Conservation (phyloP, 2,888 invertebrate species). For the Chesias legatella region DNA sequence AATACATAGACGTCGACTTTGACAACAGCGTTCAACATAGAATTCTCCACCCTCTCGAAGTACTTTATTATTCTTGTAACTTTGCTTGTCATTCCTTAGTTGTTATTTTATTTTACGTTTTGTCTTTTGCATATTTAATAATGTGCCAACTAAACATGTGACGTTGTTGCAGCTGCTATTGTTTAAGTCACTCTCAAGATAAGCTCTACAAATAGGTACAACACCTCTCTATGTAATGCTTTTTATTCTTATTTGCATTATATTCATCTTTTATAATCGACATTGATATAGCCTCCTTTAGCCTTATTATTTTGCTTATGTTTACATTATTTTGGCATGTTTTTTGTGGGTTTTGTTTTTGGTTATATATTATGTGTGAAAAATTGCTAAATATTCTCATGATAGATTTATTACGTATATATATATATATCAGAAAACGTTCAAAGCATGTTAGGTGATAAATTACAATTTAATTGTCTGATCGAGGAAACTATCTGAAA, state of each 20-base stretch:
- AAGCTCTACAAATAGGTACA: slow-evolving; percentile 76
- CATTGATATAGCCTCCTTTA: slow-evolving; percentile 7
- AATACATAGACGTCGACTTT: no score
- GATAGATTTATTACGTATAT: slow-evolving; percentile 1
- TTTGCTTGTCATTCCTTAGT: slow-evolving; percentile 2
- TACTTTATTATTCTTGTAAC: neutral
- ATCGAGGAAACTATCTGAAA: no score
- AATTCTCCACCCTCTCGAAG: neutral
- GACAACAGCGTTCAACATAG: no score
- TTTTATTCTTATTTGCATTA: slow-evolving; percentile 50
- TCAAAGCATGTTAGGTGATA: slow-evolving; percentile 11
- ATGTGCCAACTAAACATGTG: slow-evolving; percentile 53
- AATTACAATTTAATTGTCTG: neutral
- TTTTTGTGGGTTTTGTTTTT: slow-evolving; percentile 14
- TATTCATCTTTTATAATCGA: slow-evolving; percentile 22
- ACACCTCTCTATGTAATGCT: slow-evolving; percentile 61
- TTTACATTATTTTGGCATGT: slow-evolving; percentile 12
- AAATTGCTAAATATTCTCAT: slow-evolving; percentile 5
- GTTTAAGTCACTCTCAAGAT: slow-evolving; percentile 78
- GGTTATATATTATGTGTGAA: slow-evolving; percentile 14
- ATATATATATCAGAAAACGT: neutral
- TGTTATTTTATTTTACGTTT: slow-evolving; percentile 5
- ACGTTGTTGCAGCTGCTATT: slow-evolving; percentile 78
- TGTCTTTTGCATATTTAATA: slow-evolving; percentile 12
- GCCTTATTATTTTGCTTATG: slow-evolving; percentile 18